Evolutionary conservation across 2,113 vertebrate genomes (phyloP), one percentile per base, ranked within the genome.

Genomic region (Oceanodroma tethys): DNA sequence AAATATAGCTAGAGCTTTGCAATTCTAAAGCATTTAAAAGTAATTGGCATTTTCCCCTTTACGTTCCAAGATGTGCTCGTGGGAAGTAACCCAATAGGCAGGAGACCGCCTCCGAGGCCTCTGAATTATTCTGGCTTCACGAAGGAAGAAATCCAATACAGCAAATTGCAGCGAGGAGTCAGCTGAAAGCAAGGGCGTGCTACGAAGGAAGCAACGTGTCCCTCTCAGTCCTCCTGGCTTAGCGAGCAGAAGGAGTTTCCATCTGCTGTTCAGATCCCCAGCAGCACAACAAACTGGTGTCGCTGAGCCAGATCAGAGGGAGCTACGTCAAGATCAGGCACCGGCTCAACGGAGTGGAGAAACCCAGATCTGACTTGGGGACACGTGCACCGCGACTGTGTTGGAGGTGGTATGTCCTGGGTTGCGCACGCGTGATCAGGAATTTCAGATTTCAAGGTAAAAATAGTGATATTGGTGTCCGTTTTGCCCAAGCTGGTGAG

Each of bases 381-480:
- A 60, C 36, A 11, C 1, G 6, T 10, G 29, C 20, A 3, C 14
- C n/a, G 16, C 0, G 0, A 38, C 15, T 42, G 66, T 21, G 7
- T 8, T 26, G n/a, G 58, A 82, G 38, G 7, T 22, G 13, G 11
- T 36, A 26, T 11, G 19, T 27, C 68, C 47, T 23, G 14, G 5
- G 5, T 62, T 42, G 38, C 63, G 60, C 52, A 25, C 26, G 22
- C 0, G 1, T 6, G 40, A 60, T 7, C 1, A 1, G 25, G 47
- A 79, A 83, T 76, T 83, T 85, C 40, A n/a, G 13, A 13, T 45
- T 72, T 76, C n/a, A 25, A 73, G 56, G 48, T 8, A 53, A 48
- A 75, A 67, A 6, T 2, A 59, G 8, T 1, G 11, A 55, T 3
- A 7, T 5, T 55, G 36, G 36, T 62, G 60, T 67, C 62, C 29